These are phyloP conservation scores for Periphyllus acericola DNA, from an alignment of 2,888 invertebrate genomes.

Conservation along the genomic window DNA sequence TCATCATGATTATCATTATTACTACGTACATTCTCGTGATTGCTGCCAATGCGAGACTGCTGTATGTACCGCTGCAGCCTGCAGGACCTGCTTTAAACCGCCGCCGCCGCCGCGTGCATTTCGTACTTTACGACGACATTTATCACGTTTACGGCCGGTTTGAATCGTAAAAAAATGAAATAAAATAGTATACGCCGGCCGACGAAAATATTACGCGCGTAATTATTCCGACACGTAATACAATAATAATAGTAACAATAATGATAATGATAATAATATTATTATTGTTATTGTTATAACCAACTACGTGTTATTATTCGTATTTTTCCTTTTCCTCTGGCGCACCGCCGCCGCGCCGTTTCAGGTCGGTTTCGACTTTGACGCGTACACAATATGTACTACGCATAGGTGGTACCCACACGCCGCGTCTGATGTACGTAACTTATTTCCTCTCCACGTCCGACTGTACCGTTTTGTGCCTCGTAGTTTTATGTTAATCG, in stretches of 20 bases:
- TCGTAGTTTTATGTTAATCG: not conserved
- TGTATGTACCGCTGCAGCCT: not conserved
- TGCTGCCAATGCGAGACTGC: not conserved
- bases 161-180: conserved; percentile 18
- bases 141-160: conserved; percentile 50
- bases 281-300: conserved; percentile 12
- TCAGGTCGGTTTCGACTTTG: not conserved
- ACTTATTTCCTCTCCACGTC: too few species aligned
- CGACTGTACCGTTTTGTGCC: too few species aligned
- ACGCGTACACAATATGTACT: not conserved
- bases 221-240: conserved; percentile 50
- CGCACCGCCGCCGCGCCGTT: conserved; percentile 16
- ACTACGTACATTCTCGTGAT: not conserved
- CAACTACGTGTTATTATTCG: not conserved
- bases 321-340: conserved; percentile 15
- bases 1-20: not conserved
- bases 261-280: not conserved
- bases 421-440: too few species aligned
- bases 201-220: conserved; percentile 49
- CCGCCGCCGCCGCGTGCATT: conserved; percentile 26
- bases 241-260: conserved; percentile 15
- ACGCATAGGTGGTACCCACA: too few species aligned
- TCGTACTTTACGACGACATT: conserved; percentile 54
- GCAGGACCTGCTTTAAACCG: conserved; percentile 1
- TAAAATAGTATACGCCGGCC: conserved; percentile 19